Evolutionary conservation across 2,888 invertebrate genomes (phyloP).

Genomic region (Chrysolina haemoptera): DNA sequence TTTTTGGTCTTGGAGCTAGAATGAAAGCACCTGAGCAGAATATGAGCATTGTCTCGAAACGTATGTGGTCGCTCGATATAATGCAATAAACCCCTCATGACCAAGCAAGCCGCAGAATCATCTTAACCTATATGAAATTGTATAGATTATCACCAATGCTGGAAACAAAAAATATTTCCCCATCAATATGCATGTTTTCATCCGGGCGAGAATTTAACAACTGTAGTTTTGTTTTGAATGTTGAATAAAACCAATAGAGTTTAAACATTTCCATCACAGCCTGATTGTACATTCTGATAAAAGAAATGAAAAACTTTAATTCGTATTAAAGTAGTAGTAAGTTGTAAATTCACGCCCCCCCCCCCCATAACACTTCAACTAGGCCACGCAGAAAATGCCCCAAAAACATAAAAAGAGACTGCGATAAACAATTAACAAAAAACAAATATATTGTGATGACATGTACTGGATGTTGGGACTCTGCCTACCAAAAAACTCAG

Average conservation of each 20-base stretch:
- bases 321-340: background rate
- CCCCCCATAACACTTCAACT: conserved; percentile 14
- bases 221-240: background rate
- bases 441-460: conserved; percentile 70
- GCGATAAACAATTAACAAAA: conserved; percentile 71
- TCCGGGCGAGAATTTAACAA: conserved; percentile 40
- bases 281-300: background rate
- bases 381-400: conserved; percentile 62
- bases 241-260: background rate
- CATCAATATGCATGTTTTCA: background rate
- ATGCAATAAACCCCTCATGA: background rate
- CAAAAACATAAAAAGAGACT: conserved; percentile 69
- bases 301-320: background rate
- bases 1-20: background rate
- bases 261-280: background rate
- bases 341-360: conserved; percentile 19
- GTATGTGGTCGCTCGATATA: background rate
- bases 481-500: conserved; percentile 5
- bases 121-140: background rate
- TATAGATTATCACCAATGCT: conserved; percentile 20
- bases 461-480: conserved; percentile 47
- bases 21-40: background rate
- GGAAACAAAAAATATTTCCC: conserved; percentile 4
- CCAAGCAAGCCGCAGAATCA: background rate
- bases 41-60: background rate